Conservation (phyloP, 2,888 invertebrate genomes). For the Harmothoe impar region DNA sequence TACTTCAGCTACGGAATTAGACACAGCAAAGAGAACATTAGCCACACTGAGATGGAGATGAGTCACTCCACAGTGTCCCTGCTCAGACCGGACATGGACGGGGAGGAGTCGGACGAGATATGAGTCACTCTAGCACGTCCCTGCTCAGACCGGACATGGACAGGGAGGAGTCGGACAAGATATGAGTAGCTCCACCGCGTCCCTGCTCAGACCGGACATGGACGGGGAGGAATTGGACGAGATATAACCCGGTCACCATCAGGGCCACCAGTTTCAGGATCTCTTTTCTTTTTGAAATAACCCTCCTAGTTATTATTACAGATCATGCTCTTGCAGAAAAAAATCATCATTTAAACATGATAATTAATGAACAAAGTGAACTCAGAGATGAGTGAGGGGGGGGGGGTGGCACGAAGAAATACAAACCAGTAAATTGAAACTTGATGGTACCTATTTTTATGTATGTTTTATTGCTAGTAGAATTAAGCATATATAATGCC, state of each 20-base stretch:
- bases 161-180: constrained; percentile 51
- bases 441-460: no score
- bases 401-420: no score
- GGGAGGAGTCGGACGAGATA: constrained; percentile 56
- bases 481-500: no score
- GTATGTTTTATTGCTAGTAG: no score
- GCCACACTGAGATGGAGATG: not conserved
- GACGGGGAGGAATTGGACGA: constrained; percentile 57
- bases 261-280: no score
- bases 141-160: constrained; percentile 35
- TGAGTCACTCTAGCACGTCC: not conserved
- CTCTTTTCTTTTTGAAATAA: no score
- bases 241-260: constrained; percentile 43
- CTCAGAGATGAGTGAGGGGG: no score
- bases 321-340: no score
- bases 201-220: constrained; percentile 13
- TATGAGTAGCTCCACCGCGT: not conserved
- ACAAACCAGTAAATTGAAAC: no score
- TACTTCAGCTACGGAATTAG: constrained; percentile 66
- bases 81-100: constrained; percentile 32
- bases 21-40: constrained; percentile 44
- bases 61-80: not conserved
- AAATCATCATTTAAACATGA: no score
- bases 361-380: no score
- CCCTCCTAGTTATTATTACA: no score